Base-by-base conservation (phyloP, 2,113 vertebrate species). In the Aspidoscelis tigris region DNA sequence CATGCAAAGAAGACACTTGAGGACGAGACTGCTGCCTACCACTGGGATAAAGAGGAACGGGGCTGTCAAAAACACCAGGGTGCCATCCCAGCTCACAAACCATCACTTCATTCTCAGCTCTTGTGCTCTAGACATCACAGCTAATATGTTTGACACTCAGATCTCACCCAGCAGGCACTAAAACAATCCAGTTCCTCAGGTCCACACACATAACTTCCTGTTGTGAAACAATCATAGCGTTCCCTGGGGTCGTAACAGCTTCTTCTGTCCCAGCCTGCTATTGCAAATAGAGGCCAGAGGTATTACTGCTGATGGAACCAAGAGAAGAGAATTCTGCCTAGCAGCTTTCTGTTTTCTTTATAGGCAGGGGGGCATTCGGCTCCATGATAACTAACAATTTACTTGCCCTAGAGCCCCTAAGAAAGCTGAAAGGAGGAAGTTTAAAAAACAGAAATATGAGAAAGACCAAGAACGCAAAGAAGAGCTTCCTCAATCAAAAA, bases 1-100 rank as follows among this genome's bases (percentile, higher is more conserved):
- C 91, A 97, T 91, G 93, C 95, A 97, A 97, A 97, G 95, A 81
- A 79, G 43, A 61, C 88, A 92, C 86, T 89, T 84, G 86, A 92
- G 87, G 92, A 92, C 90, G 87, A 41, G 47, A 89, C 86, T 94
- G 95, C 94, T 93, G 92, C 93, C 90, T 92, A 92, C 88, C 88
- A 72, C 74, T 80, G 50, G 7, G 89, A 93, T 80, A 88, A 92
- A 88, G 79, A 89, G 88, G 85, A 88, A 87, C 82, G 86, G 80
- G 84, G 79, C 89, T 89, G 92, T 85, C 76, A 92, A 90, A 89
- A 88, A 89, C 88, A 90, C 85, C 82, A 79, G 93, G 91, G 93
- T 89, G 90, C 91, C 88, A 90, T 39, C 87, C 81, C 41, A 81
- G 43, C 94, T 81, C 80, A 86, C 74, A 75, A 84, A 82, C 88